Base-by-base conservation (phyloP, 2,888 invertebrate species). In the Leptopterna dolabrata region DNA sequence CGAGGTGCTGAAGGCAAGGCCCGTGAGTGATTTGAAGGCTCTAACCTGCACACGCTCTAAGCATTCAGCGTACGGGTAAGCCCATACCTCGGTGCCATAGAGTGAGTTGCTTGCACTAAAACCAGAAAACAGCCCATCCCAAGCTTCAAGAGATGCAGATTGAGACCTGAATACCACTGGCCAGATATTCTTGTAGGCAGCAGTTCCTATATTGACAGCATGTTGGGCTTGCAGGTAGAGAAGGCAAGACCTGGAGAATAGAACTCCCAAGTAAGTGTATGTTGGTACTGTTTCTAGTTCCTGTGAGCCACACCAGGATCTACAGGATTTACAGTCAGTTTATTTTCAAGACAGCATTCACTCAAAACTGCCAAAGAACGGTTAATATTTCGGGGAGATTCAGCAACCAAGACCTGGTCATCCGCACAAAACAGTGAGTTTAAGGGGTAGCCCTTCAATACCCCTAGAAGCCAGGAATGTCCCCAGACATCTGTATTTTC, bases 11-110 rank as follows among this genome's bases (percentile, higher is more conserved):
- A 36, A 84, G 0, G 43, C 4, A 0, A 73, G 45, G 7, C 84
- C 84, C 84, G 73, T 19, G 0, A 84, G 47, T 2, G 84, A 84
- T 43, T 84, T 84, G 73, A 84, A 84, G 0, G 84, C 84, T 71
- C 84, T 84, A 27, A 27, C 84, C 71, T 73, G 73, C 1, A 84
- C 76, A 24, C 73, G 43, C 24, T 84, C 84, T 30, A 84, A 9
- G 14, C 16, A 29, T 29, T 73, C 73, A 14, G 45, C 19, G 30
- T 73, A 51, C 13, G 30, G 45, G 19, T 43, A 71, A 0, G 43
- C 84, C 84, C 70, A 84, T 27, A 43, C 41, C 27, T 86, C 76
- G 19, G 29, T 1, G 36, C 30, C 86, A 41, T 86, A 76, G 0
- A 76, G 30, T n/a, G 76, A 47, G 4, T 30, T 41, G 36, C 73